phyloP scores from a whole-genome alignment of 2,113 vertebrate genomes.

The Apodemus speciosus region DNA sequence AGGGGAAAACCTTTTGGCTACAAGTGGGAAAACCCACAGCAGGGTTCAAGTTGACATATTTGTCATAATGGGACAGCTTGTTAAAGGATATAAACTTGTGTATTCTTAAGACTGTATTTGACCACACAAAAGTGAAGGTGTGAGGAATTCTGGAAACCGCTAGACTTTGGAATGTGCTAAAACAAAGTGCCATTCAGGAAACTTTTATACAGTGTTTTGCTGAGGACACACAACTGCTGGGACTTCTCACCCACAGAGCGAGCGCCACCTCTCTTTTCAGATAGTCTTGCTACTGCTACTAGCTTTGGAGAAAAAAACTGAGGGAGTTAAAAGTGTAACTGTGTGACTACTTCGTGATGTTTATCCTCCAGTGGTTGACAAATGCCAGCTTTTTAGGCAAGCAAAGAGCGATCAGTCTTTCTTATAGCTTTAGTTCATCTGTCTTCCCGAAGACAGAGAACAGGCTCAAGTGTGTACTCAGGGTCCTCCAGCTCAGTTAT shows the following conservation, averaged over 20 bases:
- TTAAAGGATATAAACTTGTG: not conserved
- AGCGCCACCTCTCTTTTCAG: not conserved
- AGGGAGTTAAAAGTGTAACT: not conserved
- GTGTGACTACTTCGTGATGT: not conserved
- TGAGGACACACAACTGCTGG: not conserved
- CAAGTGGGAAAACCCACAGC: not conserved
- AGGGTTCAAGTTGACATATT: not conserved
- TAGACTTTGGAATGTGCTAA: not conserved
- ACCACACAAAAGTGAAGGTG: not conserved
- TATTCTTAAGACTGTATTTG: not conserved
- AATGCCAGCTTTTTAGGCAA: not conserved
- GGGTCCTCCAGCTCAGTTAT: not conserved
- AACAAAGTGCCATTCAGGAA: not conserved
- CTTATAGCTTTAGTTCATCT: slow-evolving; percentile 19
- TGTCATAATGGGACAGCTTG: not conserved
- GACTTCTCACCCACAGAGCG: not conserved
- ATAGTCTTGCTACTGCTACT: not conserved
- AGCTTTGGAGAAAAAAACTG: not conserved
- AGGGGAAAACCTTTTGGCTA: not conserved
- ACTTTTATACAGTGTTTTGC: not conserved
- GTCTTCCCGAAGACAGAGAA: not conserved
- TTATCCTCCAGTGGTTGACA: not conserved
- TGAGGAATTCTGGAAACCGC: not conserved
- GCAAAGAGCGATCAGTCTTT: not conserved
- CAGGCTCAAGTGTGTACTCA: not conserved